Base-by-base conservation (phyloP, 2,113 vertebrate species). In the Rhynchopsitta pachyrhyncha region DNA sequence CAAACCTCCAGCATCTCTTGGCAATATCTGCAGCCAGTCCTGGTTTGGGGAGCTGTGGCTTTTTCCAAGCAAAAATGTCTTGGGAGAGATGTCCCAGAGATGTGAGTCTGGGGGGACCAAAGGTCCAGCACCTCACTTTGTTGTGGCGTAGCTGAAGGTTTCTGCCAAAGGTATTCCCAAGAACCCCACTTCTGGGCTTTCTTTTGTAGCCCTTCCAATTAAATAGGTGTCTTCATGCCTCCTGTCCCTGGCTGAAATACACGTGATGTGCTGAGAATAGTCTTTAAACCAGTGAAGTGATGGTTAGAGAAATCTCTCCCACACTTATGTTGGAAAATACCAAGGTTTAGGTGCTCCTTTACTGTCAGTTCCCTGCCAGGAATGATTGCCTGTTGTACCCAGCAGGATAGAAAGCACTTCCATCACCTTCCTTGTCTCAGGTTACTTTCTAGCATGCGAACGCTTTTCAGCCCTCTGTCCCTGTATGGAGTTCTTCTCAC, bases 11-110 rank as follows among this genome's bases (percentile, higher is more conserved):
- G 20, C 8, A 20, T 49, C 17, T 53, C 15, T n/a, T 55, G 22
- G 6, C 46, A 70, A 2, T 46, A 55, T 24, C 47, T 77, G 31
- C 29, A 37, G 16, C 15, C n/a, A 35, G 0, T 41, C 23, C 29
- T 31, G 17, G 4, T 24, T n/a, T 73, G 14, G 7, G 3, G 5
- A 19, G 5, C 1, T 1, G 1, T 3, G 6, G 6, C 23, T 5
- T 24, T 42, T 13, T 14, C 33, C 17, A 37, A 47, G 15, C 10
- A 60, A 55, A 16, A 47, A 11, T 31, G 0, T 63, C 53, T 31
- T 63, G 16, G 19, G 27, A 47, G 7, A 52, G 9, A 14, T 33
- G 23, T 52, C 46, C 24, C 8, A 5, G 7, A 29, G 20, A 16
- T 16, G 4, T 23, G 23, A 68, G 31, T 28, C 27, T 50, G 57